A percentile compares a stretch with the other conserved stretches of the same genome.
Evolutionary conservation across 1,140 invertebrate species (phyloP).

Genomic region (Elymnias hypermnestra): DNA sequence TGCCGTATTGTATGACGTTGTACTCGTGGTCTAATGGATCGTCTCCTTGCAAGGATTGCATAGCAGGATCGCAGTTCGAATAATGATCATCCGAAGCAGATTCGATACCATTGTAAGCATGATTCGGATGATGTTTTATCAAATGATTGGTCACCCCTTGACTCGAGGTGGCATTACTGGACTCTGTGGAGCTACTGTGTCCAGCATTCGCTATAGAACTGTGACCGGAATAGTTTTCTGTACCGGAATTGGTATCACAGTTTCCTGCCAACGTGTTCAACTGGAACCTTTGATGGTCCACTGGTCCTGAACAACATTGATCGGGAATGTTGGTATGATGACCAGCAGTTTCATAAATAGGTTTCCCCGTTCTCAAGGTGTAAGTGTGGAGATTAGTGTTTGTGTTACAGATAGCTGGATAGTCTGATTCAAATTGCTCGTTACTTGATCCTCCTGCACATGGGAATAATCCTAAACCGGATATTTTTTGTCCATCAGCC

Average conservation of each 20-base stretch:
- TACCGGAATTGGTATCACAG: conserved; percentile 76
- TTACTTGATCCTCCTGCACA: conserved; percentile 86
- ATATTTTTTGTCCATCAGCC: conserved; percentile 77
- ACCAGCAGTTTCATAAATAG: conserved; percentile 82
- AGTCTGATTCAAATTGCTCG: conserved; percentile 86
- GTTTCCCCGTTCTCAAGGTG: conserved; percentile 85
- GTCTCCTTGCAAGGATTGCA: conserved; percentile 69
- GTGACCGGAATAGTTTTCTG: conserved; percentile 73
- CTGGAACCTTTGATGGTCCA: conserved; percentile 66
- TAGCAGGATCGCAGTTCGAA: conserved; percentile 71
- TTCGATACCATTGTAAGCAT: conserved; percentile 69
- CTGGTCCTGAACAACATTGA: conserved; percentile 61
- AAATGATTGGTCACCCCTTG: conserved; percentile 72
- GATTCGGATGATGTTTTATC: conserved; percentile 71
- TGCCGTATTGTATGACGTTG: conserved; percentile 73
- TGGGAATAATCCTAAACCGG: conserved; percentile 85
- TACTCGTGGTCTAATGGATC: conserved; percentile 73
- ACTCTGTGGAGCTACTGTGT: conserved; percentile 73
- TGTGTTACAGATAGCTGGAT: conserved; percentile 89
- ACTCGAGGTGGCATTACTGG: conserved; percentile 70
- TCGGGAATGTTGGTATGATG: conserved; percentile 74
- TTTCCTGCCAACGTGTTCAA: conserved; percentile 59
- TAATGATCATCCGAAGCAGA: conserved; percentile 74
- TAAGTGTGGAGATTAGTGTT: conserved; percentile 91
- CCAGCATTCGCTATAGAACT: conserved; percentile 74